Evolutionary conservation across 2,888 invertebrate genomes (phyloP).

Genomic region (Lobophora halterata): DNA sequence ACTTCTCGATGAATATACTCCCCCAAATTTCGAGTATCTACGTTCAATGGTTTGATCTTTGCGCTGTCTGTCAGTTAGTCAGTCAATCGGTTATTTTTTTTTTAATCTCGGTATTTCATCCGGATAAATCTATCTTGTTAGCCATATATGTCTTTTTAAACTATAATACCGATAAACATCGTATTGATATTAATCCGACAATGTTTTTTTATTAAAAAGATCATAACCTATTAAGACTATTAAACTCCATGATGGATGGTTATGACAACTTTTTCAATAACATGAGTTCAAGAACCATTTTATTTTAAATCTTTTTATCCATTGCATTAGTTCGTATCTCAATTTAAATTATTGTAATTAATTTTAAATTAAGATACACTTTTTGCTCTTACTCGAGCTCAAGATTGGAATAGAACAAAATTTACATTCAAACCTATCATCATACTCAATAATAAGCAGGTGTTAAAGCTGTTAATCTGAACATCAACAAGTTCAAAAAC

Average conservation of each 20-base stretch:
- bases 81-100: too few species aligned
- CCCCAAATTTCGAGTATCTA: too few species aligned
- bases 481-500: constrained; percentile 13
- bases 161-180: not conserved
- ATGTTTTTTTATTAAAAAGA: constrained; percentile 41
- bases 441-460: constrained; percentile 10
- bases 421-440: constrained; percentile 7
- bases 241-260: constrained; percentile 55
- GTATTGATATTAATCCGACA: constrained; percentile 7
- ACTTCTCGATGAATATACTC: too few species aligned
- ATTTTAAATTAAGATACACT: constrained; percentile 52
- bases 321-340: constrained; percentile 53
- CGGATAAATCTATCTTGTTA: constrained; percentile 10
- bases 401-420: constrained; percentile 5
- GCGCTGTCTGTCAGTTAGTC: too few species aligned
- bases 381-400: constrained; percentile 18
- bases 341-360: constrained; percentile 64
- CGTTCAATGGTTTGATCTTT: too few species aligned
- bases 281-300: constrained; percentile 50
- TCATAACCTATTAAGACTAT: constrained; percentile 52
- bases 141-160: not conserved
- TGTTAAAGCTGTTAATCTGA: constrained; percentile 11
- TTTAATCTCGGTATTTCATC: too few species aligned
- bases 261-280: constrained; percentile 56
- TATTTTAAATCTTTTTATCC: constrained; percentile 58